Conservation (phyloP, 2,888 invertebrate species). For the Spilosoma lubricipeda region DNA sequence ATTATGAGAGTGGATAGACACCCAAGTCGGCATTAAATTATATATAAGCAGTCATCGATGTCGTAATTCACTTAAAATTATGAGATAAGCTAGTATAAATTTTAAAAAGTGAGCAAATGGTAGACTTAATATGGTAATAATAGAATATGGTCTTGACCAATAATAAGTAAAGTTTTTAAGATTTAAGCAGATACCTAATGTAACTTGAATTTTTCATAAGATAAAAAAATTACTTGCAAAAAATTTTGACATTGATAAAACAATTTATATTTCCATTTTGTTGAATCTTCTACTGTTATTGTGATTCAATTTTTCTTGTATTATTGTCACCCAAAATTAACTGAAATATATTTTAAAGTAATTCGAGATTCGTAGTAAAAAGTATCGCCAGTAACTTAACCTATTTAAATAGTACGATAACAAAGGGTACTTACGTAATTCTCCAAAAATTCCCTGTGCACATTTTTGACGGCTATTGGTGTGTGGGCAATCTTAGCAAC, state of each 20-base stretch:
- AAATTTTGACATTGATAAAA: too few relatives aligned
- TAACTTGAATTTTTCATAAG: background rate
- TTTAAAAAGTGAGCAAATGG: background rate
- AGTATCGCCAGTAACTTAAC: too few relatives aligned
- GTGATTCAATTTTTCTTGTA: too few relatives aligned
- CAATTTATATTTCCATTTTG: too few relatives aligned
- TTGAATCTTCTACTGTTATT: too few relatives aligned
- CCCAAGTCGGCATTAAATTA: background rate
- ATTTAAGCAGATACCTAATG: background rate
- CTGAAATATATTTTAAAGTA: background rate
- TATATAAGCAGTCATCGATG: background rate
- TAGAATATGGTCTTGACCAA: background rate
- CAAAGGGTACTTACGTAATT: slow-evolving; percentile 85
- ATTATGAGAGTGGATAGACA: background rate
- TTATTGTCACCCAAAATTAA: background rate
- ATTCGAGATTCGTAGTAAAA: background rate
- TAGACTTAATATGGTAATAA: background rate
- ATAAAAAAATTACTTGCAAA: too few relatives aligned
- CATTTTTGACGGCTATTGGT: slow-evolving; percentile 73
- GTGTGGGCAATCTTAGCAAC: slow-evolving; percentile 41
- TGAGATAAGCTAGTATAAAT: background rate
- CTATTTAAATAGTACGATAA: background rate
- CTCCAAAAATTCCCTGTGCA: slow-evolving; percentile 87
- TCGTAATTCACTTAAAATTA: background rate
- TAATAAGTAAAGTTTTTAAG: background rate